Base-by-base conservation (phyloP, 2,113 vertebrate genomes). In the Craseonycteris thonglongyai region DNA sequence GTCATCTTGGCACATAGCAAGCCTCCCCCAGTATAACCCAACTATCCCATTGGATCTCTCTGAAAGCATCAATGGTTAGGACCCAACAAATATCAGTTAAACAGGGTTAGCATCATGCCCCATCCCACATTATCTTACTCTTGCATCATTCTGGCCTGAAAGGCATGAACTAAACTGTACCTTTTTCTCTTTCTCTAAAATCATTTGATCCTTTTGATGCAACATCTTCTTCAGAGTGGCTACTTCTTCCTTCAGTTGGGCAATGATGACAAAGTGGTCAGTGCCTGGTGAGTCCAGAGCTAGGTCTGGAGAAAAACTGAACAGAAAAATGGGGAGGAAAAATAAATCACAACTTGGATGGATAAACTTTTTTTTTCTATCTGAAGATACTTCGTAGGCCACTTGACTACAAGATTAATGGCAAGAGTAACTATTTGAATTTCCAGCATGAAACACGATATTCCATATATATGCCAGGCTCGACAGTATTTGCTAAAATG, bases 141-240 rank as follows among this genome's bases (percentile, higher is more conserved):
- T 6, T 11, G 2, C 45, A 56, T 56, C 66, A 63, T 24, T 87
- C 81, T 85, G 58, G 68, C 38, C 40, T 51, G n/a, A 76, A 28
- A 90, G 58, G 61, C 40, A 28, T 89, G 49, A 80, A 90, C 45
- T 93, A 91, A 83, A 65, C 16, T 82, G 38, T 98, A 99, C 98
- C 98, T 99, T 99, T 96, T 98, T 98, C 93, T 99, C 98, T 96
- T 99, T 99, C 97, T 98, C 98, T 95, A 99, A 90, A 84, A 99
- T 99, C 98, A 98, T 98, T 93, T 99, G 98, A 97, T 99, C 98
- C 66, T 99, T 99, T 95, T 99, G 98, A 97, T 98, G 98, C 88
- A 99, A 97, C 98, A 98, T 98, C 97, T 99, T 99, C 96, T 99
- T 99, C 66, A 99, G 97, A 90, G 98, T 98, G 68, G 98, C 98